Percentiles rank a stretch among this genome's conserved stretches.
These are phyloP conservation scores for Notospermus geniculatus DNA, from an alignment of 1,140 invertebrate genomes.

Conservation along the genomic window DNA sequence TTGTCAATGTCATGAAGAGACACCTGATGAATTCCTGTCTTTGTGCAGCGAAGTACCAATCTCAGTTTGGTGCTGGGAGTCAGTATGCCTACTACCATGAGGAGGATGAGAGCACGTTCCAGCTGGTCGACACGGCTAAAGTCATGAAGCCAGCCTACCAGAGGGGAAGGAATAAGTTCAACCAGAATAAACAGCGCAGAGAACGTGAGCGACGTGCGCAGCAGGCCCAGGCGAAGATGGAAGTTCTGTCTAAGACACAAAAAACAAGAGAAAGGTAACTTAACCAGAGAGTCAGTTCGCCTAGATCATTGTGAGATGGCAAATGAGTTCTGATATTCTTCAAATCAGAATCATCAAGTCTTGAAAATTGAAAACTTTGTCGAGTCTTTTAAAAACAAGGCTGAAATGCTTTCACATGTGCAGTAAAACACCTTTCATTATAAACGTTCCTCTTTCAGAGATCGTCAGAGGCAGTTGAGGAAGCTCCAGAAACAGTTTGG, in stretches of 20 bases:
- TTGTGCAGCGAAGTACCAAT: slow-evolving; percentile 91
- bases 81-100: slow-evolving; percentile 98
- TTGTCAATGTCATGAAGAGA: too few relatives aligned
- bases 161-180: slow-evolving; percentile 47
- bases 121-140: slow-evolving; percentile 90
- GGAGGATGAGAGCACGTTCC: slow-evolving; percentile 98
- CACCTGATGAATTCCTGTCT: too few relatives aligned
- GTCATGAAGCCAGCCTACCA: slow-evolving; percentile 53
- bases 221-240: slow-evolving; percentile 63
- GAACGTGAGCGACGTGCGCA: slow-evolving; percentile 61
- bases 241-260: slow-evolving; percentile 59
- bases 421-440: too few relatives aligned
- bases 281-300: too few relatives aligned
- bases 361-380: too few relatives aligned
- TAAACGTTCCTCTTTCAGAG: too few relatives aligned
- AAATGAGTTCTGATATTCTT: too few relatives aligned
- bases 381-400: too few relatives aligned
- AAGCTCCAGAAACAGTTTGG: slow-evolving; percentile 82
- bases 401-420: too few relatives aligned
- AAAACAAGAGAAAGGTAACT: slow-evolving; percentile 59
- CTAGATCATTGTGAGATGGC: too few relatives aligned
- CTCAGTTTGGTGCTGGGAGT: slow-evolving; percentile 85
- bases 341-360: too few relatives aligned
- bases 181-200: slow-evolving; percentile 67
- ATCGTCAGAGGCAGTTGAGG: slow-evolving; percentile 65